phyloP scores from a whole-genome alignment of 2,797 vertebrate genomes.

The Pangasius macronema region DNA sequence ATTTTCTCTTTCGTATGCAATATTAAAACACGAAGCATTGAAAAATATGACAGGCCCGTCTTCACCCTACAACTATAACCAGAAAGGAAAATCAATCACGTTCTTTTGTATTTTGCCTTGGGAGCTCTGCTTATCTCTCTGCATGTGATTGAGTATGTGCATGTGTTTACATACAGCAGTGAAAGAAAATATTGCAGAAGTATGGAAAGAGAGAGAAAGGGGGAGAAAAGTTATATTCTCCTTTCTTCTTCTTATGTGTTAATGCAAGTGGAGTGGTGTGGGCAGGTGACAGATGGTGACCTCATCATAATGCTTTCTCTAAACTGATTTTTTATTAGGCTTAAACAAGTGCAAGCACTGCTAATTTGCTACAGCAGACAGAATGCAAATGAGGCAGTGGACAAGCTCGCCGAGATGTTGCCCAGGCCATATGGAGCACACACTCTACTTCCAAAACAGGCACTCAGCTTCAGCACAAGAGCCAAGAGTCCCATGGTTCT shows the following conservation, averaged over 20 bases:
- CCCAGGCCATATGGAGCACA: slow-evolving; percentile 79
- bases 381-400: slow-evolving; percentile 80
- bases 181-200: not conserved
- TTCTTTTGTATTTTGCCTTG: slow-evolving; percentile 45
- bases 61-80: slow-evolving; percentile 53
- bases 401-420: slow-evolving; percentile 73
- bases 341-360: slow-evolving; percentile 84
- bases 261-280: slow-evolving; percentile 74
- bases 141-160: not conserved
- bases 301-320: slow-evolving; percentile 77
- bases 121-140: slow-evolving; percentile 40
- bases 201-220: slow-evolving; percentile 3
- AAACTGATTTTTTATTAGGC: slow-evolving; percentile 89
- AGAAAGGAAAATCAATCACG: slow-evolving; percentile 52
- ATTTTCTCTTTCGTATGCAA: slow-evolving; percentile 45
- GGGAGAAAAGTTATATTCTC: not conserved
- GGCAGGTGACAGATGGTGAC: slow-evolving; percentile 87
- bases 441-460: slow-evolving; percentile 72
- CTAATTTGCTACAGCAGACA: slow-evolving; percentile 84
- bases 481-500: slow-evolving; percentile 60
- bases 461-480: slow-evolving; percentile 48
- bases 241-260: slow-evolving; percentile 61
- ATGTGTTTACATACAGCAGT: slow-evolving; percentile 1
- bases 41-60: slow-evolving; percentile 56
- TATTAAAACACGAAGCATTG: slow-evolving; percentile 51